Evolutionary conservation across 1,140 invertebrate genomes (phyloP).

Genomic region (Ooceraea biroi): DNA sequence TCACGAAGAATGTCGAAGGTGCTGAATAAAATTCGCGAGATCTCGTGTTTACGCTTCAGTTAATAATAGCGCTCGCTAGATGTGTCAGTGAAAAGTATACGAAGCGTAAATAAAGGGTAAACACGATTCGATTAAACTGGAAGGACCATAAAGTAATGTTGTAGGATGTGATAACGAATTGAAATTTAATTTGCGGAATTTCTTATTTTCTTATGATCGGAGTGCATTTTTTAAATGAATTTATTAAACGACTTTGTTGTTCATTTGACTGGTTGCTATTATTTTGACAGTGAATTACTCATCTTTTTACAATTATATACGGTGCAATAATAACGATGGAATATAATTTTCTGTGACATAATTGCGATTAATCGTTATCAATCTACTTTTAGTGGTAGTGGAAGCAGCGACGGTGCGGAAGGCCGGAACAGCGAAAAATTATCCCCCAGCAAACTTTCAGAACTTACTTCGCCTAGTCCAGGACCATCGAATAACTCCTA

Average conservation of each 20-base stretch:
- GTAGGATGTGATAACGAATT: neutral
- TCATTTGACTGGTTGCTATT: neutral
- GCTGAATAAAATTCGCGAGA: slow-evolving; percentile 52
- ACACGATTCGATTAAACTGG: neutral
- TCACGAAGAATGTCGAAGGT: neutral
- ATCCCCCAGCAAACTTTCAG: slow-evolving; percentile 83
- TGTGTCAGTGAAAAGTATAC: slow-evolving; percentile 18
- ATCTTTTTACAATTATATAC: neutral
- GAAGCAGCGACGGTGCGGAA: slow-evolving; percentile 85
- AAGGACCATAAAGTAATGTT: neutral
- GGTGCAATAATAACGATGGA: neutral
- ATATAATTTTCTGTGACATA: neutral
- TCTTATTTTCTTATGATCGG: too few relatives aligned
- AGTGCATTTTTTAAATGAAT: too few relatives aligned
- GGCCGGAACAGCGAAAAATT: slow-evolving; percentile 83
- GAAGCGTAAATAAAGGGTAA: slow-evolving; percentile 29
- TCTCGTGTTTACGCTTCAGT: slow-evolving; percentile 25
- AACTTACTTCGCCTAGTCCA: slow-evolving; percentile 83
- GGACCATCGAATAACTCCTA: slow-evolving; percentile 84
- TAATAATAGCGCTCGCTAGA: slow-evolving; percentile 44
- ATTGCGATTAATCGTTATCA: neutral
- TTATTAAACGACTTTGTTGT: neutral
- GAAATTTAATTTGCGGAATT: neutral
- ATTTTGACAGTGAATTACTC: neutral
- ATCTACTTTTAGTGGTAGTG: slow-evolving; percentile 81